phyloP scores from a whole-genome alignment of 2,113 vertebrate genomes.

The Sander lucioperca region DNA sequence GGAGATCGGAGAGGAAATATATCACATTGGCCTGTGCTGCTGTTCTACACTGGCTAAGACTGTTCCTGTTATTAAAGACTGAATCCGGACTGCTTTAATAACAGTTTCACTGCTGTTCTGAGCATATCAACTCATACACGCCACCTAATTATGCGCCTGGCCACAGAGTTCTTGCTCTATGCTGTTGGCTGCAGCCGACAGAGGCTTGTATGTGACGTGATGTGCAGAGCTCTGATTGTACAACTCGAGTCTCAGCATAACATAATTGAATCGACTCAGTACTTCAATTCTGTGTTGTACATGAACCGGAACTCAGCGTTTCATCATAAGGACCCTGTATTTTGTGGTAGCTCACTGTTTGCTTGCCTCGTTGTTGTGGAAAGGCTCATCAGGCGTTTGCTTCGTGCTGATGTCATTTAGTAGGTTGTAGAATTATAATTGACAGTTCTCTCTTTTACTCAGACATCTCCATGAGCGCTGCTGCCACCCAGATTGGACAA shows the following conservation, averaged over 20 bases:
- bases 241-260: not conserved
- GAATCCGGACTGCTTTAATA: constrained; percentile 13
- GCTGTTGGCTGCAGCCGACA: not conserved
- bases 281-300: not conserved
- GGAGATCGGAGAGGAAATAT: constrained; percentile 28
- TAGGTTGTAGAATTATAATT: not conserved
- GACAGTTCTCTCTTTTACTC: not conserved
- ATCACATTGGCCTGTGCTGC: not conserved
- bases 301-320: not conserved
- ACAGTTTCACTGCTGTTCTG: not conserved
- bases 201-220: not conserved
- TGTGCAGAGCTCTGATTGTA: not conserved
- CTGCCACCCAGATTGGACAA: not conserved
- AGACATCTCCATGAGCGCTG: no score
- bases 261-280: not conserved
- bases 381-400: not conserved
- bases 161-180: not conserved
- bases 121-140: not conserved
- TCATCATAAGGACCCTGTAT: not conserved
- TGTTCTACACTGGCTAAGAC: not conserved
- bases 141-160: not conserved
- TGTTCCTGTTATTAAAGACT: no score
- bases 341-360: not conserved
- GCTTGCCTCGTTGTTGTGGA: not conserved
- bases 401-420: not conserved